phyloP scores from a whole-genome alignment of 2,888 invertebrate species.

The Dioctria linearis region DNA sequence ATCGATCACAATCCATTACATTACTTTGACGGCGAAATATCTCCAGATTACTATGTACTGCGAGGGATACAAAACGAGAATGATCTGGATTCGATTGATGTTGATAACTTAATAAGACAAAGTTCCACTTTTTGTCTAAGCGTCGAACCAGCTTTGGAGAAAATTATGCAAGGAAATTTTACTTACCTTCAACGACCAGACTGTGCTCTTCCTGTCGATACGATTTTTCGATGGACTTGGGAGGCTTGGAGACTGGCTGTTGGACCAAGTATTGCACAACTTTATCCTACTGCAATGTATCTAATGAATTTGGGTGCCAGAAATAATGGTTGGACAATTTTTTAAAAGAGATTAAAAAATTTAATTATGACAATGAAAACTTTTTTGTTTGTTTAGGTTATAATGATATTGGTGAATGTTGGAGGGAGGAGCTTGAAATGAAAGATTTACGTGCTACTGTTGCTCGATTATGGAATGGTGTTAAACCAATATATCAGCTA shows the following conservation, averaged over 20 bases:
- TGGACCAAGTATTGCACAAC: constrained; percentile 73
- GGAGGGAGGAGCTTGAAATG: constrained; percentile 79
- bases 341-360: neutral
- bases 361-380: constrained; percentile 29
- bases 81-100: constrained; percentile 34
- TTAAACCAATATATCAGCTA: constrained; percentile 78
- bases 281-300: constrained; percentile 73
- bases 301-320: constrained; percentile 77
- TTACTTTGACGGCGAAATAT: constrained; percentile 59
- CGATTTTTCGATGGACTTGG: constrained; percentile 77
- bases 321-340: constrained; percentile 74
- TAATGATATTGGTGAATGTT: constrained; percentile 75
- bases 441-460: constrained; percentile 74
- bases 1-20: constrained; percentile 58
- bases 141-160: constrained; percentile 77
- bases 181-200: constrained; percentile 58
- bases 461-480: constrained; percentile 73
- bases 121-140: constrained; percentile 72
- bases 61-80: constrained; percentile 54
- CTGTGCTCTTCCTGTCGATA: constrained; percentile 64
- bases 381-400: constrained; percentile 73
- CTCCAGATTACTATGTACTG: constrained; percentile 60
- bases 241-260: constrained; percentile 77
- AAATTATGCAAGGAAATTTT: constrained; percentile 73
- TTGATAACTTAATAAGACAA: constrained; percentile 57